Conservation (phyloP, 2,113 vertebrate species). For the Colistium nudipinnis region DNA sequence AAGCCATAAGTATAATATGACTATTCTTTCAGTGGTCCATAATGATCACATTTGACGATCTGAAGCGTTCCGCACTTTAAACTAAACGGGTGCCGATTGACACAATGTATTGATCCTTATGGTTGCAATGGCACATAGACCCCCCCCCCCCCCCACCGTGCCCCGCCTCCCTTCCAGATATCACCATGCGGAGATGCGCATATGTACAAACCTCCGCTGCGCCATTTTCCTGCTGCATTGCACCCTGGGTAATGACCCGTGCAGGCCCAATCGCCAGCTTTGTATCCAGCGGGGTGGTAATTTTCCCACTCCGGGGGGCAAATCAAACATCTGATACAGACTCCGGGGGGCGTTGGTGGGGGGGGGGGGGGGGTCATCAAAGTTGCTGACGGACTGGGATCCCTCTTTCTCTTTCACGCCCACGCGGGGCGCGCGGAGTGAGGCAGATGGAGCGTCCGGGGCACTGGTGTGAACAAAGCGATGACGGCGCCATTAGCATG, state of each 20-base stretch:
- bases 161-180: constrained; percentile 19
- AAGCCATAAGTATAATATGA: no score
- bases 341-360: constrained; percentile 63
- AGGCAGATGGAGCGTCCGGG: constrained; percentile 69
- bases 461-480: constrained; percentile 76
- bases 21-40: neutral
- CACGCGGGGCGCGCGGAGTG: constrained; percentile 60
- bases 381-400: constrained; percentile 72
- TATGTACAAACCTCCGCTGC: constrained; percentile 43
- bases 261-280: constrained; percentile 60
- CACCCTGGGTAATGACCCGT: constrained; percentile 76
- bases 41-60: no score
- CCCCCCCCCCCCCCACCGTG: constrained; percentile 37
- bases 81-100: neutral
- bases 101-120: constrained; percentile 28
- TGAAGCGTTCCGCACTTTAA: no score
- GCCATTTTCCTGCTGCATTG: constrained; percentile 65
- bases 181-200: constrained; percentile 33
- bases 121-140: neutral
- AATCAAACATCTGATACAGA: constrained; percentile 77
- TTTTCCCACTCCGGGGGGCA: constrained; percentile 70
- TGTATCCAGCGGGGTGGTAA: constrained; percentile 63
- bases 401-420: constrained; percentile 59
- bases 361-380: constrained; percentile 58
- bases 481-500: constrained; percentile 77